A percentile compares a stretch with the other conserved stretches of the same genome.
Evolutionary conservation across 2,797 vertebrate species (phyloP).

Genomic region (Silurus lanzhouensis): DNA sequence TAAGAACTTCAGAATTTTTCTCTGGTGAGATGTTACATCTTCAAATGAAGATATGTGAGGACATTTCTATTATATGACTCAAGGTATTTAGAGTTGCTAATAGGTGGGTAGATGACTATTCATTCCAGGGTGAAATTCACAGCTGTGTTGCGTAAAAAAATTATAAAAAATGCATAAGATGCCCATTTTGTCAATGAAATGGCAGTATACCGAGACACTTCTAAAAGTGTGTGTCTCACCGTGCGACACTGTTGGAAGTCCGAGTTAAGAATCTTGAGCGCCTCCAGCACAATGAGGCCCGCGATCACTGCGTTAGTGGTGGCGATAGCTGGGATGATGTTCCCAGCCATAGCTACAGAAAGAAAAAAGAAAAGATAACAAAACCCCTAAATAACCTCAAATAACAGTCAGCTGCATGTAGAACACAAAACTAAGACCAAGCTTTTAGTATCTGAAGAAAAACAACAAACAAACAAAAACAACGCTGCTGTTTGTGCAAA

Average conservation of each 20-base stretch:
- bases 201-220: no score
- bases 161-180: no score
- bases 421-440: background rate
- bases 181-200: no score
- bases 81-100: background rate
- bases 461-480: no score
- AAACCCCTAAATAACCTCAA: no score
- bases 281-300: constrained; percentile 96
- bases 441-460: no score
- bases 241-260: constrained; percentile 92
- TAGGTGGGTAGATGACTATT: background rate
- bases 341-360: constrained; percentile 92
- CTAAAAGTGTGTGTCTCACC: constrained; percentile 70
- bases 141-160: background rate
- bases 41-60: background rate
- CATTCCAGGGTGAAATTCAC: no score
- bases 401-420: background rate
- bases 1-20: no score
- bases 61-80: no score
- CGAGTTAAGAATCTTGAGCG: constrained; percentile 90
- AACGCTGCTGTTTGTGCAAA: background rate
- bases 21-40: background rate
- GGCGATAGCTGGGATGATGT: constrained; percentile 97
- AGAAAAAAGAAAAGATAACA: no score
- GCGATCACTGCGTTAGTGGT: constrained; percentile 98